Evolutionary conservation across 1,140 invertebrate species (phyloP), one percentile per base, ranked within the genome.

Genomic region (Matsumurasca onukii): DNA sequence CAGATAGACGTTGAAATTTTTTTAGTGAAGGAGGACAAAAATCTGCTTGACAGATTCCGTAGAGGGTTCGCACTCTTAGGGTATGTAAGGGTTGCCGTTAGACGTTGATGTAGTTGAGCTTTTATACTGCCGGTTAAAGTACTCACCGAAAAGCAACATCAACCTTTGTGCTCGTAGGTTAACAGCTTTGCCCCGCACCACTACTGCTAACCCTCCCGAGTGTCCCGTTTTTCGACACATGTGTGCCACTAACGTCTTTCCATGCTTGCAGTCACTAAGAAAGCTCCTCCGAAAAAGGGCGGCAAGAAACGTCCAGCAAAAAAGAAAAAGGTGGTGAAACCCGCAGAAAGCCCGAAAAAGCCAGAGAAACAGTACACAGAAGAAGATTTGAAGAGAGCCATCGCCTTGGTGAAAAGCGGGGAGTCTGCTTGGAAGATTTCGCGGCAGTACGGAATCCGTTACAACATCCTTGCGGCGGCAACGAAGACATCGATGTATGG

Each of bases 321-420:
- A 9, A 24, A 13, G 15, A 59, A 59, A n/a, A 59, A 59, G 55
- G 24, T 12, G n/a, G 13, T 12, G 22, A 2, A 22, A n/a, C 5
- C 5, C 5, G 49, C 49, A 3, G 22, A 5, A 5, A 59, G 30
- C 13, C 55, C 55, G 5, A 59, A 59, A n/a, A 52, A 52, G 20
- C 12, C 22, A 22, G 55, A 59, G 24, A 24, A 22, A n/a, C 25
- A 59, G n/a, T 59, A 27, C 24, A 59, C 55, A 27, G 55, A 59
- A 59, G 55, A 59, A 59, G 55, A 59, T n/a, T 59, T 59, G 55
- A 59, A 59, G 55, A 59, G 25, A 29, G 55, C 55, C 24, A 59
- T 59, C 22, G 55, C 55, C 24, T 29, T 59, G 3, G 55, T 59
- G 22, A 59, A 59, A 27, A 59, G 55, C 25, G 55, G 55, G 1